Evolutionary conservation across 2,113 vertebrate genomes (phyloP).

Genomic region (Mormoops blainvillei): DNA sequence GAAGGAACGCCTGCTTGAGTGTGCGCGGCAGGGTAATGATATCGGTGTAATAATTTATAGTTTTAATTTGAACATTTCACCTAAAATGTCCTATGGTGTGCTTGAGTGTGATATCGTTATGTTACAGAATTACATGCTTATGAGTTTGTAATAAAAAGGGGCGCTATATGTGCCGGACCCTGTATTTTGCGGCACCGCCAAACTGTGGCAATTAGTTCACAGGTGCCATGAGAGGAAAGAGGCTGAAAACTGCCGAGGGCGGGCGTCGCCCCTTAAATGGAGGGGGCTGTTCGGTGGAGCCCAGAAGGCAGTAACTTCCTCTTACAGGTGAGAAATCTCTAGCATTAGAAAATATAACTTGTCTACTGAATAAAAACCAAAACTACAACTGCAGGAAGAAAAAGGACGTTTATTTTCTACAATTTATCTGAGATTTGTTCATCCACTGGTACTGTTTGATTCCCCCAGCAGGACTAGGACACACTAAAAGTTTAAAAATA

Average conservation of each 20-base stretch:
- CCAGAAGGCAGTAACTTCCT: neutral
- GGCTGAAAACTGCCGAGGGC: too few relatives aligned
- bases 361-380: neutral
- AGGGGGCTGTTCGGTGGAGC: neutral
- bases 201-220: rapidly evolving
- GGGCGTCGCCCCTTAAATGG: neutral
- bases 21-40: too few relatives aligned
- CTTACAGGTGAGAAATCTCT: neutral
- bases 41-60: too few relatives aligned
- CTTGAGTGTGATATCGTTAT: too few relatives aligned
- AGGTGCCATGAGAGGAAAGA: too few relatives aligned
- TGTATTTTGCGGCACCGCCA: too few relatives aligned
- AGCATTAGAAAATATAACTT: neutral
- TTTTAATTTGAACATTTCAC: too few relatives aligned
- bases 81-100: too few relatives aligned
- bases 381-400: neutral
- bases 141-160: too few relatives aligned
- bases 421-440: neutral
- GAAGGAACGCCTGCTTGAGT: too few relatives aligned
- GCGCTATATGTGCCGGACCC: too few relatives aligned
- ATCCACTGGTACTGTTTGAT: neutral
- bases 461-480: neutral
- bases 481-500: neutral
- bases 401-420: neutral
- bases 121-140: too few relatives aligned